These are phyloP conservation scores for Archilochus colubris DNA, from an alignment of 2,113 vertebrate species.

Conservation along the genomic window DNA sequence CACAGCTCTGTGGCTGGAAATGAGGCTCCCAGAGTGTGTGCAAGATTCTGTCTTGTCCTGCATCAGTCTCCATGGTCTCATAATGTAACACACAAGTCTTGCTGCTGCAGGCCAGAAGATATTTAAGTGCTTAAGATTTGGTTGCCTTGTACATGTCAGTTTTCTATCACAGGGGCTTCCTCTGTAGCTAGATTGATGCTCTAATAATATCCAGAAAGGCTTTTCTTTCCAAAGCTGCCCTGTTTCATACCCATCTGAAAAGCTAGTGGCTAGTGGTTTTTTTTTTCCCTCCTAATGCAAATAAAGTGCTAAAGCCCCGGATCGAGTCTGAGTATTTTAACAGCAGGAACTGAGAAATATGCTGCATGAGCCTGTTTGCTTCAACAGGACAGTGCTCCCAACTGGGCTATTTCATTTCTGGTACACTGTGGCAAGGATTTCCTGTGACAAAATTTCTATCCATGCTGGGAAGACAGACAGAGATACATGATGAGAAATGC, in stretches of 20 bases:
- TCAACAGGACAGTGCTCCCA: neutral
- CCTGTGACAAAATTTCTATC: neutral
- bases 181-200: neutral
- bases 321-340: neutral
- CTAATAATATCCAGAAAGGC: neutral
- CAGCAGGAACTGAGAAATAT: neutral
- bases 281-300: neutral
- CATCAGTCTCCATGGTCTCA: neutral
- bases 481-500: neutral
- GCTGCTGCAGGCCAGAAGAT: neutral
- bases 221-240: neutral
- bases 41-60: neutral
- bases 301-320: neutral
- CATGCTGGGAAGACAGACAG: neutral
- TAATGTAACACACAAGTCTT: neutral
- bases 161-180: neutral
- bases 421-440: rapidly evolving
- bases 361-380: neutral
- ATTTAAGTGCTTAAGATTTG: neutral
- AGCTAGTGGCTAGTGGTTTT: neutral
- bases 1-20: rapidly evolving
- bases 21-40: neutral
- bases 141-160: neutral
- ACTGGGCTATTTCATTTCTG: neutral
- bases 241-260: neutral